Conservation (phyloP, 2,113 vertebrate genomes). For the Oreotrochilus melanogaster region DNA sequence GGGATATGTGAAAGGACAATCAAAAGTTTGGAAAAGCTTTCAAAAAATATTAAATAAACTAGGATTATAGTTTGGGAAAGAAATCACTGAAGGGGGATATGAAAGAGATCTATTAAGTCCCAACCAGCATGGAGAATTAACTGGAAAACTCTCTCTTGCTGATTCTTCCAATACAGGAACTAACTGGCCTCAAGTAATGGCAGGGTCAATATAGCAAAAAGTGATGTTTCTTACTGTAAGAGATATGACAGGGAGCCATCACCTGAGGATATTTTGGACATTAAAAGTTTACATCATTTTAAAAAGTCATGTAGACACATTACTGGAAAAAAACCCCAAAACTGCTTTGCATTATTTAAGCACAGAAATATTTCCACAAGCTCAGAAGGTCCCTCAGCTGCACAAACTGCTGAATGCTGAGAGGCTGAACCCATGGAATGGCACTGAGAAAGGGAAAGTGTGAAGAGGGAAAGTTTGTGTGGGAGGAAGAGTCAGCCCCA, state of each 20-base stretch:
- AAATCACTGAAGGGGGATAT: not conserved
- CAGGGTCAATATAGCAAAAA: not conserved
- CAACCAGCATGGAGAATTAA: not conserved
- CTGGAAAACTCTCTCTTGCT: not conserved
- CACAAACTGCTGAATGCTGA: not conserved
- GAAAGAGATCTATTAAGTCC: not conserved
- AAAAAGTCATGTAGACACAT: not conserved
- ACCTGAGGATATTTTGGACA: not conserved
- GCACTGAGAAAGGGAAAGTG: not conserved
- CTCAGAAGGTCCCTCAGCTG: not conserved
- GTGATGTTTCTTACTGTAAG: fast-evolving
- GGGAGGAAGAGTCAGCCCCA: not conserved
- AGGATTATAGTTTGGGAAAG: not conserved
- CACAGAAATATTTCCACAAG: not conserved
- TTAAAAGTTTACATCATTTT: not conserved
- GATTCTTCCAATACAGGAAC: not conserved
- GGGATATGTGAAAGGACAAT: not conserved
- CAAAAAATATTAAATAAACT: not conserved
- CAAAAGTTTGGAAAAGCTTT: not conserved
- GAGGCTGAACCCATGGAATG: not conserved
- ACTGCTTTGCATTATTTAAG: not conserved
- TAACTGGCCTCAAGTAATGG: not conserved
- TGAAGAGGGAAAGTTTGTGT: not conserved
- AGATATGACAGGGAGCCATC: not conserved
- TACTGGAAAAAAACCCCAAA: not conserved